A percentile compares a stretch with the other conserved stretches of the same genome.
Evolutionary conservation across 1,140 invertebrate genomes (phyloP).

Genomic region (Caerostris extrusa): DNA sequence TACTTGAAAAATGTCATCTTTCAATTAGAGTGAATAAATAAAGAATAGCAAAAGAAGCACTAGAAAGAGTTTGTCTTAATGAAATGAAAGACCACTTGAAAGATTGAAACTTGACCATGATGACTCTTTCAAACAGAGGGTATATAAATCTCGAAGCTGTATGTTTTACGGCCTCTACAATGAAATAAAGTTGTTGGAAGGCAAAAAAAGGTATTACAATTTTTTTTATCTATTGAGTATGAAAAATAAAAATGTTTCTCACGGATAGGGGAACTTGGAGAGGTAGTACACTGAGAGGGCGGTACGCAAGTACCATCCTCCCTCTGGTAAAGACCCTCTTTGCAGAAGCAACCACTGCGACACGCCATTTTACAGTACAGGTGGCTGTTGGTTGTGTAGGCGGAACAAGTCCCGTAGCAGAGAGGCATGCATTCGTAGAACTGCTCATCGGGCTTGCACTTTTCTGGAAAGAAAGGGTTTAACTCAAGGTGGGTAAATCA

Average conservation of each 20-base stretch:
- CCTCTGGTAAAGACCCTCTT: constrained; percentile 42
- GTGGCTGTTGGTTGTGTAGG: background rate
- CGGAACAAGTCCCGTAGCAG: background rate
- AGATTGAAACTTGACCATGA: no score
- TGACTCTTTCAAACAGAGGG: no score
- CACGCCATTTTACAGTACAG: constrained; percentile 15
- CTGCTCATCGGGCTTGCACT: background rate
- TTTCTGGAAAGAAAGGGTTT: background rate
- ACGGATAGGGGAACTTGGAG: background rate
- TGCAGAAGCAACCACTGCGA: constrained; percentile 73
- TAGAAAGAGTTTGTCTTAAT: no score
- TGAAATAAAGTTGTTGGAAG: background rate
- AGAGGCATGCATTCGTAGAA: constrained; percentile 6
- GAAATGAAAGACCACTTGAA: no score
- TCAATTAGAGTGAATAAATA: no score
- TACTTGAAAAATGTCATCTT: no score
- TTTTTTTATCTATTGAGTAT: no score
- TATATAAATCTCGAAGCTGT: no score
- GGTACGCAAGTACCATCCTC: constrained; percentile 56
- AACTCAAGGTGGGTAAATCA: no score
- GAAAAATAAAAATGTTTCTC: background rate
- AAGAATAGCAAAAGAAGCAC: no score
- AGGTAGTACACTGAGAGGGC: background rate
- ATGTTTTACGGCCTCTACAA: background rate
- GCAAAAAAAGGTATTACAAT: no score